Base-by-base conservation (phyloP, 2,113 vertebrate genomes). In the Hassar affinis region DNA sequence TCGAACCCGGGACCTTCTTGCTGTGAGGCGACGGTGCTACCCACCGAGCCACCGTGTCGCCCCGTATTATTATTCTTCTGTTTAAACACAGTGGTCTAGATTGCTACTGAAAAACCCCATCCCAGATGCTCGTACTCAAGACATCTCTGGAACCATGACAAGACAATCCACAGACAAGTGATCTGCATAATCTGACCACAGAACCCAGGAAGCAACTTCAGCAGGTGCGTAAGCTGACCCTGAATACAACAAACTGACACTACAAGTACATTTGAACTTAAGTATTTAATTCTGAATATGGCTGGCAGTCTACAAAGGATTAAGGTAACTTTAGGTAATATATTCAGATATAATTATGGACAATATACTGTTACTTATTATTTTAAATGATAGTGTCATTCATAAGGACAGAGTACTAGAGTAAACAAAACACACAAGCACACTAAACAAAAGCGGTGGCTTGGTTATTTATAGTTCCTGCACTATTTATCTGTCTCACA, bases 401-500 rank as follows among this genome's bases (percentile, higher is more conserved):
- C 47, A 47, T 1, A 72, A 47, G 42, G 1, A 14, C 38, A 42
- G 2, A 9, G 17, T 38, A 66, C 22, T 42, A 6, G 38, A 71
- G 35, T 25, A 45, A 45, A 22, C 45, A 10, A 45, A 45, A 20
- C 47, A 10, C 22, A n/a, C 38, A 47, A 11, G 7, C 42, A 42
- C 8, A 0, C 69, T 14, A 17, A 72, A 72, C 52, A 30, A 72
- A 74, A n/a, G 56, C 68, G 17, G 15, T 14, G 30, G 11, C 38
- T 51, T 38, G 57, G 35, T 51, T 38, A 49, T 79, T 68, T 76
- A 35, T 57, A 49, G 47, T 45, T 54, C 51, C 66, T 80, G 47
- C 10, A 30, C 38, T 62, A 45, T 66, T 74, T 74, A 71, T 80
- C 64, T 72, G 83, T 84, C 83, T 61, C 61, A 54, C 38, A 54